These are phyloP conservation scores for Apotomis turbidana DNA, from an alignment of 2,888 invertebrate species.

Conservation along the genomic window DNA sequence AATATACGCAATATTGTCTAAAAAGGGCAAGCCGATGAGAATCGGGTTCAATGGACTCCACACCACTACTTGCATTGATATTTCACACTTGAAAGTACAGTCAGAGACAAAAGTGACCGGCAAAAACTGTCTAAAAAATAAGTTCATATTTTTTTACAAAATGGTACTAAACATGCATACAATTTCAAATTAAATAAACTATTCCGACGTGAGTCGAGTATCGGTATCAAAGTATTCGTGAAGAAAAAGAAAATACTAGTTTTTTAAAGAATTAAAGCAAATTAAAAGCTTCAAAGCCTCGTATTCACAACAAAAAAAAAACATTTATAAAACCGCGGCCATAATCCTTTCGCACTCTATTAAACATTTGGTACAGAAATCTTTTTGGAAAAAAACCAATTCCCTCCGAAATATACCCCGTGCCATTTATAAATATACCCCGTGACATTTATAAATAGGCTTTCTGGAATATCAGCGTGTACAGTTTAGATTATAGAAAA, in stretches of 20 bases:
- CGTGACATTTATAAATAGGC: background rate
- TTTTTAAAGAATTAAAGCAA: background rate
- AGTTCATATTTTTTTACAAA: too few relatives aligned
- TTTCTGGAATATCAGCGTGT: too few relatives aligned
- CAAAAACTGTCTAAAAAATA: too few relatives aligned
- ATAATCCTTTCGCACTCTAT: slow-evolving; percentile 8
- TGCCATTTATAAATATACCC: background rate
- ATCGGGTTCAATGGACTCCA: too few relatives aligned
- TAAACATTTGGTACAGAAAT: slow-evolving; percentile 9
- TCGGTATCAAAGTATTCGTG: background rate
- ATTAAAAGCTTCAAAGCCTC: background rate
- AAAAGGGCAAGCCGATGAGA: too few relatives aligned
- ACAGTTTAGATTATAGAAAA: slow-evolving; percentile 3
- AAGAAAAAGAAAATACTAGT: background rate
- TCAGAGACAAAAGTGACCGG: too few relatives aligned
- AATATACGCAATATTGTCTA: too few relatives aligned
- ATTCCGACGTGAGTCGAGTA: background rate
- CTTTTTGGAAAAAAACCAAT: slow-evolving; percentile 17
- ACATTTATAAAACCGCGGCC: background rate
- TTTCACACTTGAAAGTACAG: too few relatives aligned
- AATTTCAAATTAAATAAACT: background rate
- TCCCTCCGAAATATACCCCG: slow-evolving; percentile 5
- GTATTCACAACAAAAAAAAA: background rate
- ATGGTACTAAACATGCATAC: too few relatives aligned
- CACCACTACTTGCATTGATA: too few relatives aligned